Conservation (phyloP, 2,888 invertebrate genomes). For the Sarcophaga carnaria region DNA sequence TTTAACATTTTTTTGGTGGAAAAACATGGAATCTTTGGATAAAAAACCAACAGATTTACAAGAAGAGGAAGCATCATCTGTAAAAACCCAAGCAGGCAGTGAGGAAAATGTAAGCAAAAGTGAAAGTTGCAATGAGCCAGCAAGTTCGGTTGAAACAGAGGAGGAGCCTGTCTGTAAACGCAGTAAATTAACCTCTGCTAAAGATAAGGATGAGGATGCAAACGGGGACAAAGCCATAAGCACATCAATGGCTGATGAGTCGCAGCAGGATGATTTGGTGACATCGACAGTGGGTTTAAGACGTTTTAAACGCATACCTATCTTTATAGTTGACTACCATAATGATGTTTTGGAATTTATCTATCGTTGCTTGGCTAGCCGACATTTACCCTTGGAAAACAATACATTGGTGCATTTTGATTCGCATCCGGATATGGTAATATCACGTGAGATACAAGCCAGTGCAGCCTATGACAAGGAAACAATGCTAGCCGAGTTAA, state of each 20-base stretch:
- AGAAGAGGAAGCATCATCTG: neutral
- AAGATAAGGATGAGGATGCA: neutral
- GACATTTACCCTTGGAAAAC: conserved; percentile 89
- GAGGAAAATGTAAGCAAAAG: conserved; percentile 24
- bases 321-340: conserved; percentile 90
- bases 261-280: conserved; percentile 39
- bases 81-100: neutral
- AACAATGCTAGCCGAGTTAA: conserved; percentile 86
- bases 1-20: neutral
- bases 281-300: conserved; percentile 42
- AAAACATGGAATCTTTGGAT: conserved; percentile 42
- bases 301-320: conserved; percentile 84
- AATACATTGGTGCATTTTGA: conserved; percentile 93
- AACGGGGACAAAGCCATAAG: conserved; percentile 1
- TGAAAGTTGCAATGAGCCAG: conserved; percentile 55
- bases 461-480: conserved; percentile 89
- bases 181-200: conserved; percentile 12
- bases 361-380: conserved; percentile 90
- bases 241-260: conserved; percentile 21
- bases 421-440: conserved; percentile 95
- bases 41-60: conserved; percentile 30
- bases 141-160: conserved; percentile 38
- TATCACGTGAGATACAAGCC: conserved; percentile 90
- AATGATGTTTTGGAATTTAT: conserved; percentile 90
- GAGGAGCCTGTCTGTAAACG: conserved; percentile 56